Evolutionary conservation across 2,113 vertebrate genomes (phyloP), one percentile per base, ranked within the genome.

Genomic region (Bufo bufo): DNA sequence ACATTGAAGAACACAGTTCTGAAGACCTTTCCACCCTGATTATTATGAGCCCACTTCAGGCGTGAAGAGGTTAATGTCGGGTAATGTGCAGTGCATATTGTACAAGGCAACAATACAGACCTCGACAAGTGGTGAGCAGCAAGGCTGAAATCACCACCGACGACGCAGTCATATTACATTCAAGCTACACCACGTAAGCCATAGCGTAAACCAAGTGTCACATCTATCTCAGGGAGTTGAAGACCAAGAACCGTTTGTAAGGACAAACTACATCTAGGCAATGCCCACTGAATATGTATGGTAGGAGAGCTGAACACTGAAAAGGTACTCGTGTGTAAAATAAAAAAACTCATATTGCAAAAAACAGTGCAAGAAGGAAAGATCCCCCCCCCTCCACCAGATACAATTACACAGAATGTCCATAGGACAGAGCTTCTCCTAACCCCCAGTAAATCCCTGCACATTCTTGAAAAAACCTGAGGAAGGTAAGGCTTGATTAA

Each of bases 401-500:
- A 61, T 59, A 63, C 20, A 83, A 23, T 69, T 14, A 83, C 45
- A 88, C 91, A 90, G 89, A 90, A 85, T 94, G 66, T 82, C 66
- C 86, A 81, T 61, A 72, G 77, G 77, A 87, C 65, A 77, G 89
- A 92, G 90, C 89, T 91, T 85, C 93, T 93, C 91, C 91, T 92
- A 92, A 91, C 90, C 89, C 92, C 86, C 88, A 91, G 45, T 90
- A 90, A 91, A 91, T 94, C 92, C 93, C 93, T 94, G 94, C 93
- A 93, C 83, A 92, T 92, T 91, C 89, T 91, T 92, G 83, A 20
- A 92, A 93, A 54, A 63, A 94, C 94, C 94, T 95, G 94, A 96
- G 95, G 93, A 93, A 92, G 92, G 92, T 94, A 94, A 94, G 94
- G 91, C 92, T 92, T 91, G 90, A 92, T 92, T 92, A 93, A 87